Evolutionary conservation across 2,797 vertebrate genomes (phyloP).

Genomic region (Liasis olivaceus): DNA sequence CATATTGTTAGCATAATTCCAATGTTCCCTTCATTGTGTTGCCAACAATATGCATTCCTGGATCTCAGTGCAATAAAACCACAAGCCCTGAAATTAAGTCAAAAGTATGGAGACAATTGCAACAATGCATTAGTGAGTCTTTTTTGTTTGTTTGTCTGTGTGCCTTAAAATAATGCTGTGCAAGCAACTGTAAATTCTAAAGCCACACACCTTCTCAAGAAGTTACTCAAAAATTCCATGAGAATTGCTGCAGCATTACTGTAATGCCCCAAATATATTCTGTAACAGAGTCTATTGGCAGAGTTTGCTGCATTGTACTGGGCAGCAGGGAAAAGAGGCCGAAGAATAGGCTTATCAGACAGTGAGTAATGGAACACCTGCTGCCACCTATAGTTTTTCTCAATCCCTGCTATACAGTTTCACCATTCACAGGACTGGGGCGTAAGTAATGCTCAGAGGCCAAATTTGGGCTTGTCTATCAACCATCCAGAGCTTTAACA

Average conservation of each 20-base stretch:
- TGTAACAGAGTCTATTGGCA: conserved; percentile 35
- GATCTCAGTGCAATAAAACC: conserved; percentile 28
- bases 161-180: not conserved
- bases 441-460: conserved; percentile 54
- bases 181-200: conserved; percentile 2
- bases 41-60: conserved; percentile 22
- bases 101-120: conserved; percentile 27
- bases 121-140: conserved; percentile 31
- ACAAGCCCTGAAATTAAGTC: conserved; percentile 53
- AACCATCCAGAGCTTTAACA: conserved; percentile 52
- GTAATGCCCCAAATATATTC: conserved; percentile 45
- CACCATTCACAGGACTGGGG: conserved; percentile 59
- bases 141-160: not conserved
- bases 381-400: conserved; percentile 59
- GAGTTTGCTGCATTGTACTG: conserved; percentile 29
- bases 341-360: conserved; percentile 66
- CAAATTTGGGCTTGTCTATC: conserved; percentile 59
- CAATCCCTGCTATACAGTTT: conserved; percentile 64
- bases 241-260: conserved; percentile 44
- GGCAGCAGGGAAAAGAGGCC: conserved; percentile 31
- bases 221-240: conserved; percentile 24
- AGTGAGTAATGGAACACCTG: conserved; percentile 66
- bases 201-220: not conserved
- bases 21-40: not conserved
- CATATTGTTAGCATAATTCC: not conserved